phyloP scores from a whole-genome alignment of 2,888 invertebrate species.

The Brachypterus glaber region DNA sequence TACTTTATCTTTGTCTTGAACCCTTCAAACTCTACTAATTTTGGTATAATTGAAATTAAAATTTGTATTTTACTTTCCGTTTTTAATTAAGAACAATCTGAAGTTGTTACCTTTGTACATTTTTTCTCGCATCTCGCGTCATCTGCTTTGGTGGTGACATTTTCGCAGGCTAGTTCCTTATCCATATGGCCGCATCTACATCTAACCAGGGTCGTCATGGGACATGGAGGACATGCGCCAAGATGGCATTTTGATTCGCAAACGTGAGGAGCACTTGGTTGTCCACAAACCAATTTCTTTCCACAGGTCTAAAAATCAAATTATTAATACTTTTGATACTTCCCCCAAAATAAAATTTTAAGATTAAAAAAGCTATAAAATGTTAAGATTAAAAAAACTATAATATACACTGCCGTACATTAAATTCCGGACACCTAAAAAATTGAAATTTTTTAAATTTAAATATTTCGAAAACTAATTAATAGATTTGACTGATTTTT shows the following conservation, averaged over 20 bases:
- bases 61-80: too few relatives aligned
- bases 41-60: too few relatives aligned
- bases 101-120: constrained; percentile 64
- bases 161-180: constrained; percentile 67
- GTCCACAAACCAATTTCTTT: constrained; percentile 60
- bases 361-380: too few relatives aligned
- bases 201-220: constrained; percentile 59
- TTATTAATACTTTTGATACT: neutral
- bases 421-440: too few relatives aligned
- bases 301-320: constrained; percentile 45
- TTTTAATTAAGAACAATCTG: constrained; percentile 3
- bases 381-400: too few relatives aligned
- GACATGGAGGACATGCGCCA: constrained; percentile 71
- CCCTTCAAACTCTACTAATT: too few relatives aligned
- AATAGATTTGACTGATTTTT: too few relatives aligned
- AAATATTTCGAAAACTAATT: too few relatives aligned
- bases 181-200: constrained; percentile 84
- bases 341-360: too few relatives aligned
- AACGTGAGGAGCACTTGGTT: constrained; percentile 53
- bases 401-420: too few relatives aligned
- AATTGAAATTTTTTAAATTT: too few relatives aligned
- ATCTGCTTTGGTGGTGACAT: constrained; percentile 58
- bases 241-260: constrained; percentile 60
- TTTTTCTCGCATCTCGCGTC: constrained; percentile 80
- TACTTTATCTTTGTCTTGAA: too few relatives aligned